Evolutionary conservation across 2,888 invertebrate genomes (phyloP).

Genomic region (Cyclophora albipunctata): DNA sequence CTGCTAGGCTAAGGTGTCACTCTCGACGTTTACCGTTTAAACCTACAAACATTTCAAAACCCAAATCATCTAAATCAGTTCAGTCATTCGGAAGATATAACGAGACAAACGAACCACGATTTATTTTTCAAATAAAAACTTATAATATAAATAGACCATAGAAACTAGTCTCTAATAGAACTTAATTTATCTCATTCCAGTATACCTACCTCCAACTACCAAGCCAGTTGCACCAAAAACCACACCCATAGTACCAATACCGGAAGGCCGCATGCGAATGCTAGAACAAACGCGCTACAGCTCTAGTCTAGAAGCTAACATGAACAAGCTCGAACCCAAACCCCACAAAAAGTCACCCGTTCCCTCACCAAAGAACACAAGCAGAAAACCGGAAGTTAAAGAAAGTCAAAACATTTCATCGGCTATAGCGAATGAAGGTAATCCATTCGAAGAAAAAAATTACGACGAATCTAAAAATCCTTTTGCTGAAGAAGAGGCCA

Average conservation of each 20-base stretch:
- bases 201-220: conserved; percentile 44
- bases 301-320: conserved; percentile 78
- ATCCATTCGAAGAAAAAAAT: conserved; percentile 62
- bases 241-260: conserved; percentile 61
- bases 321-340: conserved; percentile 49
- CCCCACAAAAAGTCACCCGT: conserved; percentile 24
- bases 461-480: conserved; percentile 80
- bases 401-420: conserved; percentile 37
- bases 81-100: too few species aligned
- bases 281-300: conserved; percentile 73
- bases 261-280: conserved; percentile 76
- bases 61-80: too few species aligned
- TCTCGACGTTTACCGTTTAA: too few species aligned
- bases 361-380: conserved; percentile 32
- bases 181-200: conserved; percentile 31
- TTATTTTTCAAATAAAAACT: too few species aligned
- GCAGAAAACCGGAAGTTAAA: conserved; percentile 21
- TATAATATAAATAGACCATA: too few species aligned
- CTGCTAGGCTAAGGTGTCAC: too few species aligned
- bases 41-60: too few species aligned
- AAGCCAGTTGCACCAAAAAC: conserved; percentile 50
- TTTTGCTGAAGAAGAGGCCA: conserved; percentile 71
- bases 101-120: too few species aligned
- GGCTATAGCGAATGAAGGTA: conserved; percentile 31
- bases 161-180: too few species aligned